These are phyloP conservation scores for Meloidogyne chitwoodi DNA, from an alignment of 1,140 invertebrate species.

Conservation along the genomic window DNA sequence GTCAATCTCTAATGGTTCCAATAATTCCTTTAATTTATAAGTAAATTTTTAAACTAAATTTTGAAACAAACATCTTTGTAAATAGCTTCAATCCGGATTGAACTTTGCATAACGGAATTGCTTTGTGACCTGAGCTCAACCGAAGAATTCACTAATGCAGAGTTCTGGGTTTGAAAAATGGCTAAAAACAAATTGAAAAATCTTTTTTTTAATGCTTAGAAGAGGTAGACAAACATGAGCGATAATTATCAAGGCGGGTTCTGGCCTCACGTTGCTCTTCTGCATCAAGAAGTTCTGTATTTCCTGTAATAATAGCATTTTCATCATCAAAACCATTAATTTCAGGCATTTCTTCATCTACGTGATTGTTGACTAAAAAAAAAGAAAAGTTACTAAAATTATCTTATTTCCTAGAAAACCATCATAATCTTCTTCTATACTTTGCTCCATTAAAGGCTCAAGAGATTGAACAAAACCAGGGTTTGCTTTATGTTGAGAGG, in stretches of 20 bases:
- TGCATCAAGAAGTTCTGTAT: background rate
- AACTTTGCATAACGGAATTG: background rate
- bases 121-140: background rate
- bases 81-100: background rate
- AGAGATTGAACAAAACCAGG: background rate
- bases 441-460: conserved; percentile 8
- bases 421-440: background rate
- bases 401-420: background rate
- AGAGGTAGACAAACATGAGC: background rate
- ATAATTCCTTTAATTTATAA: conserved; percentile 3
- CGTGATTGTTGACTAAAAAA: background rate
- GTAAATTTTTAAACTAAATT: background rate
- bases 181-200: background rate
- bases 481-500: background rate
- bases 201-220: background rate
- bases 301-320: background rate
- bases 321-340: background rate
- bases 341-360: background rate
- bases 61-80: background rate
- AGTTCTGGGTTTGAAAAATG: background rate
- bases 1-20: conserved; percentile 17
- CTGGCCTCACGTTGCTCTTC: background rate
- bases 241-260: background rate
- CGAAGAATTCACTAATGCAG: background rate
- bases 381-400: background rate